Evolutionary conservation across 2,113 vertebrate species (phyloP).

Genomic region (human): DNA sequence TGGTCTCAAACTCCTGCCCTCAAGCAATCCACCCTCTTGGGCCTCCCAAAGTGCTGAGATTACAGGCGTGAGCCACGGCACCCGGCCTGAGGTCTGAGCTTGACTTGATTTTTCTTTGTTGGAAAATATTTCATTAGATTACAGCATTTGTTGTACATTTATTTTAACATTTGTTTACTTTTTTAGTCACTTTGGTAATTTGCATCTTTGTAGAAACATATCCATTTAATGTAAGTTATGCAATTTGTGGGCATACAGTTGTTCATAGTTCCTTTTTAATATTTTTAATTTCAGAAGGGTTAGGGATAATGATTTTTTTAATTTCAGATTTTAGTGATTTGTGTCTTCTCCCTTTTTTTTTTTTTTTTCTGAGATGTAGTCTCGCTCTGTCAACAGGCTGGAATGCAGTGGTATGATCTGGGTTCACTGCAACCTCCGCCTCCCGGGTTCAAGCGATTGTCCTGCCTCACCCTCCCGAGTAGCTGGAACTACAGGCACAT

Average conservation of each 20-base stretch:
- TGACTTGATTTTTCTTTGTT: not conserved
- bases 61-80: too few relatives aligned
- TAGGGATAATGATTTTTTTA: not conserved
- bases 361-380: too few relatives aligned
- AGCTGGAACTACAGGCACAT: too few relatives aligned
- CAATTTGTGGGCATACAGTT: not conserved
- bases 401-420: too few relatives aligned
- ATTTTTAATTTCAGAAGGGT: not conserved
- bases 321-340: not conserved
- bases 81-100: not conserved
- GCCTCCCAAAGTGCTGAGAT: too few relatives aligned
- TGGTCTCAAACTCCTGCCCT: too few relatives aligned
- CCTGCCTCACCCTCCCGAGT: too few relatives aligned
- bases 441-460: too few relatives aligned
- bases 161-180: not conserved
- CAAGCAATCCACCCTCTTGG: too few relatives aligned
- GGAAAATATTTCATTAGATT: not conserved
- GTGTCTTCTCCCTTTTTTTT: not conserved
- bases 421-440: too few relatives aligned
- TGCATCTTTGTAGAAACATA: not conserved
- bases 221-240: not conserved
- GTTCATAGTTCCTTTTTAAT: not conserved
- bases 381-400: too few relatives aligned
- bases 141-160: not conserved
- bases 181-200: not conserved